Evolutionary conservation across 35 echinoderm and acorn worm species (phyloP).

Genomic region (Ptychodera flava): DNA sequence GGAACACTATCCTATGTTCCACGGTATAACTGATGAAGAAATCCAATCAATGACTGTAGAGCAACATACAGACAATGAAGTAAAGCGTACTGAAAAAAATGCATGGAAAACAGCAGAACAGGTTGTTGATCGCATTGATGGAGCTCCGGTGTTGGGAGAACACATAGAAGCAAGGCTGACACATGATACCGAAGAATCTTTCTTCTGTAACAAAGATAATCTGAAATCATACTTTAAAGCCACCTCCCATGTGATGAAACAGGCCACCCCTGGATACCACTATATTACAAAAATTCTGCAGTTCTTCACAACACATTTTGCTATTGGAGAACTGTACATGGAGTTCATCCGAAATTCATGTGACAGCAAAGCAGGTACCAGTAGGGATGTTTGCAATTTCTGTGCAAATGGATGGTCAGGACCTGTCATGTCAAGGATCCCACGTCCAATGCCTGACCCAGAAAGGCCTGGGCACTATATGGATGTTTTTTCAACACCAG

Average conservation of each 20-base stretch:
- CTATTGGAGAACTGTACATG: background rate
- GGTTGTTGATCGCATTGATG: background rate
- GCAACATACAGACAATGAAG: background rate
- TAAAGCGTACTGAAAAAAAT: background rate
- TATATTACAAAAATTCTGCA: background rate
- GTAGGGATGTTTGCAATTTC: background rate
- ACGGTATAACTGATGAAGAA: background rate
- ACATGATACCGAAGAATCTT: background rate
- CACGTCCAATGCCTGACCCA: background rate
- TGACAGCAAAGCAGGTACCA: background rate
- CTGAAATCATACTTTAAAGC: background rate
- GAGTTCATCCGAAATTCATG: too few relatives aligned
- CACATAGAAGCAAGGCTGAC: background rate
- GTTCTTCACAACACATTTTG: background rate
- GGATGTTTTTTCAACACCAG: background rate
- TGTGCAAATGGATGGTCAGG: background rate
- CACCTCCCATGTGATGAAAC: background rate
- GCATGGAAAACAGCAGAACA: background rate
- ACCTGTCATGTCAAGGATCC: background rate
- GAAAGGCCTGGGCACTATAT: background rate
- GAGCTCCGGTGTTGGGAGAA: background rate
- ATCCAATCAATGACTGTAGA: background rate
- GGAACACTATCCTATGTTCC: background rate
- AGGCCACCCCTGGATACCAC: background rate
- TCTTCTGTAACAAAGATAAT: background rate